Percentiles rank a stretch among this genome's conserved stretches.
phyloP scores from a whole-genome alignment of 2,113 vertebrate species.

The Chunga burmeisteri region DNA sequence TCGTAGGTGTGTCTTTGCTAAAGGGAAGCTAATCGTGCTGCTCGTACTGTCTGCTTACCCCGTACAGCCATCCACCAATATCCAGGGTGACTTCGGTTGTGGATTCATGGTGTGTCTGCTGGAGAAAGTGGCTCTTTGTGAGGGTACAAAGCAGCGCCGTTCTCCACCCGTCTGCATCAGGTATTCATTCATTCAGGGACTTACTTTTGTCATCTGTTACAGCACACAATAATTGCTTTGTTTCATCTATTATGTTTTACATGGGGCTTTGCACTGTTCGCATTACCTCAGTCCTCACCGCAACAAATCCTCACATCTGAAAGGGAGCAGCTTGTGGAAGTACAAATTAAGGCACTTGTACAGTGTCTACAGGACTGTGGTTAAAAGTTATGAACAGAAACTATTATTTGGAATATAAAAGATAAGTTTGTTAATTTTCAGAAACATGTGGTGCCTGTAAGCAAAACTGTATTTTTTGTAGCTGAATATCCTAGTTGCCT shows the following conservation, averaged over 20 bases:
- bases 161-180: not conserved
- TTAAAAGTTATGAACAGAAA: not conserved
- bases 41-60: not conserved
- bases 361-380: not conserved
- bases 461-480: not conserved
- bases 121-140: not conserved
- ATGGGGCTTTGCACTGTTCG: accelerated
- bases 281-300: not conserved
- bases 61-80: not conserved
- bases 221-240: not conserved
- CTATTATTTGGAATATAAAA: not conserved
- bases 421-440: not conserved
- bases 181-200: not conserved
- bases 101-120: not conserved
- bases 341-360: not conserved
- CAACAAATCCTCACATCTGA: not conserved
- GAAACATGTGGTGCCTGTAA: not conserved
- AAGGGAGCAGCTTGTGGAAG: not conserved
- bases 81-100: not conserved
- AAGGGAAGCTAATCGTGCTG: not conserved
- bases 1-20: not conserved
- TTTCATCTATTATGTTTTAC: accelerated
- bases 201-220: not conserved
- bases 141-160: not conserved
- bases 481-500: not conserved